Evolutionary conservation across 2,888 invertebrate species (phyloP), one percentile per base, ranked within the genome.

Genomic region (Aspidapion aeneum): DNA sequence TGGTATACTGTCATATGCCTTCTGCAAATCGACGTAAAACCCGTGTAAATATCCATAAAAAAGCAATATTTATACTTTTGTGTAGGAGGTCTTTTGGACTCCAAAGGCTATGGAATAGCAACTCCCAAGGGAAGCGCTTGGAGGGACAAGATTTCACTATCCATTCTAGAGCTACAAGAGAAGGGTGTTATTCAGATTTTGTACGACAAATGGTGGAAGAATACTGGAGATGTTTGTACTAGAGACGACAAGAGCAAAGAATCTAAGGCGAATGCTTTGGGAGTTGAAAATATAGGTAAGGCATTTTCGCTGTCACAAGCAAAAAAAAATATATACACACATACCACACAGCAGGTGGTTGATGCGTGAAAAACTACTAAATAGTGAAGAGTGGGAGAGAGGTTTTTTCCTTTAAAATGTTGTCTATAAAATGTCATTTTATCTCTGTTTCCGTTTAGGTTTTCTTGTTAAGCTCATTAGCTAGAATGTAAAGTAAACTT

Each of bases 181-280:
- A 94, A 94, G 74, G 97, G 97, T 0, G 90, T 90, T 55, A 93
- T 95, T 69, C 94, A 95, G 82, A 92, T 94, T 70, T 81, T 97
- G 62, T 96, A 97, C 78, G 96, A 96, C 77, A 97, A 96, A 78
- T 98, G 98, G 98, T 98, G 98, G 98, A 95, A 96, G 81, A 94
- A 95, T 75, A 94, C 94, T 0, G 95, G 95, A 0, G 93, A 94
- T 73, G 92, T 92, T 0, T 96, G 96, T 77, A 93, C 91, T 72
- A 83, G 94, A 60, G 93, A 95, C 70, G 91, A 91, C 73, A 90
- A 90, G 76, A 92, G 90, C 71, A 80, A 96, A 92, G 95, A 96
- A 73, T 92, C 93, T 62, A 96, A 96, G 78, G 96, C 97, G 0
- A 96, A 91, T 75, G 93, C 96, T 0, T 82, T 98, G 16, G 96